A percentile compares a stretch with the other conserved stretches of the same genome.
These are phyloP conservation scores for Drepanosiphum platanoidis DNA, from an alignment of 2,888 invertebrate species.

Conservation along the genomic window DNA sequence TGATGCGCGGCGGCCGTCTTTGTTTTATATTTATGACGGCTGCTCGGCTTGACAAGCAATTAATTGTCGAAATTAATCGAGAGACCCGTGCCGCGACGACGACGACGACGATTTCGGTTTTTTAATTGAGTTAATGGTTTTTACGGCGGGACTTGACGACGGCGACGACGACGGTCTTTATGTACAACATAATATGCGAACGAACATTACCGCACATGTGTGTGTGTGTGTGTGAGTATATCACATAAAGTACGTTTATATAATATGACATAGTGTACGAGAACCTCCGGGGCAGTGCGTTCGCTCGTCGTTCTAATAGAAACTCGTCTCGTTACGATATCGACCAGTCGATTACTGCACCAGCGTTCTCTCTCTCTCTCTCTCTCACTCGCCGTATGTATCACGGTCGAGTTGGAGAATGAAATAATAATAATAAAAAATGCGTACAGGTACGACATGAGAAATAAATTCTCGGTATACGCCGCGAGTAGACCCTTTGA, in stretches of 20 bases:
- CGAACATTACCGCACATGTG: too few relatives aligned
- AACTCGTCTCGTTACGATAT: background rate
- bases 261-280: too few relatives aligned
- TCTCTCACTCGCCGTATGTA: background rate
- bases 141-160: background rate
- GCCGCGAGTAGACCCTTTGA: conserved; percentile 31
- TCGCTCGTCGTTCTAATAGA: background rate
- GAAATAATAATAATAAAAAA: background rate
- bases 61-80: conserved; percentile 47
- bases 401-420: background rate
- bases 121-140: conserved; percentile 51
- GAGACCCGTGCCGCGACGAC: too few relatives aligned
- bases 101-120: conserved; percentile 27
- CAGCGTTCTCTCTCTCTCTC: too few relatives aligned
- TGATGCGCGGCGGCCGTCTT: conserved; percentile 16
- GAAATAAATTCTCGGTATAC: conserved; percentile 16
- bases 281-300: too few relatives aligned
- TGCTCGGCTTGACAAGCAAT: conserved; percentile 18
- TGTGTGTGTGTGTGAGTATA: too few relatives aligned
- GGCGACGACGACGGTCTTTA: background rate
- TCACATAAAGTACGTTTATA: too few relatives aligned
- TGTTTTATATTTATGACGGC: conserved; percentile 46
- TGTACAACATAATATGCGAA: too few relatives aligned
- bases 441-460: too few relatives aligned
- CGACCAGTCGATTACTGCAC: conserved; percentile 6